Evolutionary conservation across 1,140 invertebrate species (phyloP).

Genomic region (Phthorimaea operculella): DNA sequence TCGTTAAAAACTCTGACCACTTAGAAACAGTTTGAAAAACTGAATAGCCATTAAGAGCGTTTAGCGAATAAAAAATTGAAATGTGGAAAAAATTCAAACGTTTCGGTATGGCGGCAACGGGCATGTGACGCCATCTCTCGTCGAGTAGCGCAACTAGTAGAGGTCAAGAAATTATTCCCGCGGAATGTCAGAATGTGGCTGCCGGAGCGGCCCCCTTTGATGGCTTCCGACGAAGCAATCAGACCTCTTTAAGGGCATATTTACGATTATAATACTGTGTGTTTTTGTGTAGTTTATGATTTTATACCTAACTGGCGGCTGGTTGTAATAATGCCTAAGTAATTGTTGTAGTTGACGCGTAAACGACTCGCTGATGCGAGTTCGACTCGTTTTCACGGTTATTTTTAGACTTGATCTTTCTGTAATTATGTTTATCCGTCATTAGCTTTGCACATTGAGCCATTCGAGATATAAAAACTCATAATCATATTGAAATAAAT

Average conservation of each 20-base stretch:
- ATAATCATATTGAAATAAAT: too few relatives aligned
- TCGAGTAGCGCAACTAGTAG: conserved; percentile 42
- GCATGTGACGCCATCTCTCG: conserved; percentile 58
- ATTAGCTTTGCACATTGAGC: neutral
- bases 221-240: conserved; percentile 65
- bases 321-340: conserved; percentile 47
- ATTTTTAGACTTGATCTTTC: conserved; percentile 4
- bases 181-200: conserved; percentile 36
- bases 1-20: conserved; percentile 49
- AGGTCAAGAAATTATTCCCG: conserved; percentile 51
- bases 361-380: conserved; percentile 23
- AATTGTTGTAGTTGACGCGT: conserved; percentile 40
- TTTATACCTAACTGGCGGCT: conserved; percentile 54
- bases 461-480: too few relatives aligned
- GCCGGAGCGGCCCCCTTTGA: conserved; percentile 55
- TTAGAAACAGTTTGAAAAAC: conserved; percentile 65
- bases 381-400: conserved; percentile 8
- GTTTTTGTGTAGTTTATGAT: conserved; percentile 65
- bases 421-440: conserved; percentile 1
- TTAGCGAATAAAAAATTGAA: conserved; percentile 45
- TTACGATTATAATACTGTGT: conserved; percentile 65
- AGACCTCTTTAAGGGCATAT: conserved; percentile 63
- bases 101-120: conserved; percentile 41
- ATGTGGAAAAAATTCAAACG: conserved; percentile 31
- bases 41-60: conserved; percentile 55